These are phyloP conservation scores for Platycercus adscitus DNA, from an alignment of 2,113 vertebrate genomes.

Conservation along the genomic window DNA sequence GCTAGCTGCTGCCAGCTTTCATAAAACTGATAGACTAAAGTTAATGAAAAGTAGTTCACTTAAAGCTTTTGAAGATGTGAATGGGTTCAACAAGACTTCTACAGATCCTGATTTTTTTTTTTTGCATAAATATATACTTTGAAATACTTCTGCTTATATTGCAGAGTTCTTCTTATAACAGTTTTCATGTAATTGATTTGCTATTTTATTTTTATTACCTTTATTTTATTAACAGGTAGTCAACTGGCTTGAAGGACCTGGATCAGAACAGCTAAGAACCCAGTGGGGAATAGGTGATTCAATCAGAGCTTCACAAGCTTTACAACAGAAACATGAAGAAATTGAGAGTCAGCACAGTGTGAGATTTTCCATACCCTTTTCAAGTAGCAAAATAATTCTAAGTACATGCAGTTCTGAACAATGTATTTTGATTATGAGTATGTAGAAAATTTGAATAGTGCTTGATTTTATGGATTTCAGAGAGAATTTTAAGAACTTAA, in stretches of 20 bases:
- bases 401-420: background rate
- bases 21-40: background rate
- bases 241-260: conserved; percentile 98
- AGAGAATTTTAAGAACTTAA: background rate
- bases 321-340: conserved; percentile 98
- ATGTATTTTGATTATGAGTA: background rate
- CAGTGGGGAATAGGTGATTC: conserved; percentile 98
- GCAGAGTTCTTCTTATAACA: background rate
- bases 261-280: conserved; percentile 91
- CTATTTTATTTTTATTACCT: background rate
- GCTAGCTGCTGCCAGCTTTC: background rate
- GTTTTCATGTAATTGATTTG: background rate
- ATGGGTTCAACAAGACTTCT: background rate
- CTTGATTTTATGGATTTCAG: background rate
- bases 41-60: background rate
- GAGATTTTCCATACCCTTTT: conserved; percentile 67
- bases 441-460: background rate
- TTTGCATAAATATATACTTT: background rate
- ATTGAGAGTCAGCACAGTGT: conserved; percentile 99
- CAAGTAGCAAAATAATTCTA: background rate
- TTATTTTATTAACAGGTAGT: conserved; percentile 84
- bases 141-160: background rate
- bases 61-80: background rate
- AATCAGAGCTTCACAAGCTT: conserved; percentile 92
- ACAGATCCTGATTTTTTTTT: background rate